A percentile compares a stretch with the other conserved stretches of the same genome.
Evolutionary conservation across 1,140 invertebrate species (phyloP).

Genomic region (Nomia melanderi): DNA sequence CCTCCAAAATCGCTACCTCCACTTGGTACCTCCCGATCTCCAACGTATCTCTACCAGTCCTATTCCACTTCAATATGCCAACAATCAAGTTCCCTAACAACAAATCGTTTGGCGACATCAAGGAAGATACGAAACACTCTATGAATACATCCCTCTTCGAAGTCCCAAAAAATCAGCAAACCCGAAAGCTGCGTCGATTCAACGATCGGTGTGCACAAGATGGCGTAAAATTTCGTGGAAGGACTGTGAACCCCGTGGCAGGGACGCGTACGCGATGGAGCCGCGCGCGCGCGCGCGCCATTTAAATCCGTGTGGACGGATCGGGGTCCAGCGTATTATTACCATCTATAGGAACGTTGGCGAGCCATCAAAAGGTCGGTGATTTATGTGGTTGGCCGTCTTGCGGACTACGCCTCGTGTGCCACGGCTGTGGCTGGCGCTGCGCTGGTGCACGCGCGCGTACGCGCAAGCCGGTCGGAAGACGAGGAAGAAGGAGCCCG

Average conservation of each 20-base stretch:
- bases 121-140: too few species aligned
- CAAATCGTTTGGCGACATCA: too few species aligned
- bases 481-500: conserved; percentile 4
- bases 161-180: too few species aligned
- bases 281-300: conserved; percentile 41
- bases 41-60: too few species aligned
- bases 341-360: conserved; percentile 64
- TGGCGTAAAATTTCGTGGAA: neutral
- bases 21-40: too few species aligned
- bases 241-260: neutral
- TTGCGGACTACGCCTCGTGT: conserved; percentile 45
- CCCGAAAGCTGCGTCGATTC: too few species aligned
- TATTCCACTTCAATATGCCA: too few species aligned
- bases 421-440: conserved; percentile 4
- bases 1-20: too few species aligned
- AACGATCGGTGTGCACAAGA: neutral
- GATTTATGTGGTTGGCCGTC: conserved; percentile 59
- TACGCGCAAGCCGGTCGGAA: conserved; percentile 12
- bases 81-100: too few species aligned
- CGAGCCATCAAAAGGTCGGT: conserved; percentile 52
- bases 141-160: too few species aligned
- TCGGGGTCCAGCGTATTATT: conserved; percentile 57
- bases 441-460: conserved; percentile 47
- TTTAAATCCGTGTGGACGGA: conserved; percentile 49
- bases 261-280: neutral